Conservation (phyloP, 1,140 invertebrate genomes). For the Thalassaphorura encarpata region DNA sequence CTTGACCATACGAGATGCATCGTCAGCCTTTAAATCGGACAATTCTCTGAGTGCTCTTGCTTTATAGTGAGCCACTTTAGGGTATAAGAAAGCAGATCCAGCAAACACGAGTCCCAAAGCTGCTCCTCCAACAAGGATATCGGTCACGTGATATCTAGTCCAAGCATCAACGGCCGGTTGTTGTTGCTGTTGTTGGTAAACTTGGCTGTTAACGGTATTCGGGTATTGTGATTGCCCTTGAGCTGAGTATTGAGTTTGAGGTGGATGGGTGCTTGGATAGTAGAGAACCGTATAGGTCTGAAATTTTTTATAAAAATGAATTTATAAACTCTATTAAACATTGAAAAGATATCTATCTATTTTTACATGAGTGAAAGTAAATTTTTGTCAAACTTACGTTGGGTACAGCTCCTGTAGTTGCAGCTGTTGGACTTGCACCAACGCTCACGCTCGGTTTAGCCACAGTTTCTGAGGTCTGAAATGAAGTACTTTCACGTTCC, state of each 20-base stretch:
- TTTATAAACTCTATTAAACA: no score
- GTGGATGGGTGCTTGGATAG: neutral
- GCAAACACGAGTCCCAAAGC: slow-evolving; percentile 9
- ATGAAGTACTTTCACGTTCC: slow-evolving; percentile 10
- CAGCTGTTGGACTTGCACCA: no score
- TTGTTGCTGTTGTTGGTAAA: neutral
- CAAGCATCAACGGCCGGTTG: neutral
- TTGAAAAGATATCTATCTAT: no score
- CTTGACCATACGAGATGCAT: slow-evolving; percentile 22
- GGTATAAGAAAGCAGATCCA: slow-evolving; percentile 17
- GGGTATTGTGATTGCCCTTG: no score
- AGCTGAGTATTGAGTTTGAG: neutral
- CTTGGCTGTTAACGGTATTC: no score
- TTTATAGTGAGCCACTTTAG: slow-evolving; percentile 6
- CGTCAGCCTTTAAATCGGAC: slow-evolving; percentile 20
- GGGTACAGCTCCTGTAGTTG: no score
- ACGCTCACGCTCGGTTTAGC: no score
- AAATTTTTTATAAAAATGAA: neutral
- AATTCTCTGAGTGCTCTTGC: slow-evolving; percentile 22
- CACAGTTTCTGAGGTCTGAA: no score
- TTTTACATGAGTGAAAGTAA: no score
- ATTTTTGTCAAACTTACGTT: no score
- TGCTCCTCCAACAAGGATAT: neutral
- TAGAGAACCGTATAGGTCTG: neutral
- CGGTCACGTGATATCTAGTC: neutral